These are phyloP conservation scores for Drepana arcuata DNA, from an alignment of 1,140 invertebrate species.

Conservation along the genomic window DNA sequence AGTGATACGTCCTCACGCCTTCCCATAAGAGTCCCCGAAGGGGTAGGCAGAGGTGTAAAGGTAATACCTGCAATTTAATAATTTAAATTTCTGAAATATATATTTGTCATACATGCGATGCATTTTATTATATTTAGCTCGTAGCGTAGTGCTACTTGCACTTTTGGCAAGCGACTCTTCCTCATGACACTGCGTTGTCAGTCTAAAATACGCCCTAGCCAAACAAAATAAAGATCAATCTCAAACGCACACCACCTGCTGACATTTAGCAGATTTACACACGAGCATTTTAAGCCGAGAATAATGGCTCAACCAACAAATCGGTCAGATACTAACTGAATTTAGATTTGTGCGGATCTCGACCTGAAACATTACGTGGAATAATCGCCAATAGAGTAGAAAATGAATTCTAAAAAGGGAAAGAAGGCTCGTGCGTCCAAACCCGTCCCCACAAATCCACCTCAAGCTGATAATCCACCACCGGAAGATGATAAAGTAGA, in stretches of 20 bases:
- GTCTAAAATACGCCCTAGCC: slow-evolving; percentile 14
- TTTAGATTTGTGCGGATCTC: slow-evolving; percentile 22
- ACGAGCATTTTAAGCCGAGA: slow-evolving; percentile 42
- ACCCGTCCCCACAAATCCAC: slow-evolving; percentile 14
- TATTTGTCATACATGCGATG: too few relatives aligned
- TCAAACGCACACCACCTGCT: slow-evolving; percentile 7
- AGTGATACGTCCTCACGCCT: too few relatives aligned
- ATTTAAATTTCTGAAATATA: too few relatives aligned
- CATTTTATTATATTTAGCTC: too few relatives aligned
- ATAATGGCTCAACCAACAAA: slow-evolving; percentile 43
- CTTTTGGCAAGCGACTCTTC: slow-evolving; percentile 57
- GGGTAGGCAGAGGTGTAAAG: too few relatives aligned
- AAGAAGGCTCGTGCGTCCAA: slow-evolving; percentile 43
- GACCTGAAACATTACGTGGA: slow-evolving; percentile 13
- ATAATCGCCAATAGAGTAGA: too few relatives aligned
- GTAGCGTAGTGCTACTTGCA: too few relatives aligned
- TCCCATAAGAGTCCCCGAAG: too few relatives aligned
- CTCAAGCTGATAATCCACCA: slow-evolving; percentile 15
- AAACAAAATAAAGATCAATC: slow-evolving; percentile 3
- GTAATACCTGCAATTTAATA: too few relatives aligned
- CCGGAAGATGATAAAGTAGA: slow-evolving; percentile 18
- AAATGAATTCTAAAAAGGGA: slow-evolving; percentile 55
- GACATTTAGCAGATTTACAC: slow-evolving; percentile 52
- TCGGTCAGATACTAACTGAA: slow-evolving; percentile 39
- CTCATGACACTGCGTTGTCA: slow-evolving; percentile 26